Evolutionary conservation across 2,797 vertebrate genomes (phyloP), one percentile per base, ranked within the genome.

Genomic region (Galago senegalensis): DNA sequence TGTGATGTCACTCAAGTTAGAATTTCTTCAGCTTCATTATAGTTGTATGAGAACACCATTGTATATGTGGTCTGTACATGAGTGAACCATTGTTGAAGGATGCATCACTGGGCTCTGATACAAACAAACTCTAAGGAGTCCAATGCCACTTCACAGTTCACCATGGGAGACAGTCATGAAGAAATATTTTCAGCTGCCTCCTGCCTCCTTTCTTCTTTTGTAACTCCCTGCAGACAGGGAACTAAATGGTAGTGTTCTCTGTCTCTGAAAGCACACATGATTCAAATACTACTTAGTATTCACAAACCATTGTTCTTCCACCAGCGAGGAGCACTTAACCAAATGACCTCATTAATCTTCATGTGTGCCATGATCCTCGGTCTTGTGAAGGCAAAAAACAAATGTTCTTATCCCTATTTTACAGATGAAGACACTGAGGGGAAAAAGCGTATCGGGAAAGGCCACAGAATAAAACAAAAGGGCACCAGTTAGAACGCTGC

Each of bases 101-200:
- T 6, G 7, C 53, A 34, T 58, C 12, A 27, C 25, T 18, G 23
- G 27, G 37, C 9, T 60, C 25, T 67, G 13, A 56, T 3, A 67
- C 53, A 69, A 40, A 96, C 79, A 81, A 53, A 82, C 49, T 69
- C 65, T 77, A 43, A 43, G 87, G 81, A 91, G 65, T 67, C 79
- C 83, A 49, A 0, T 8, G 49, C n/a, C 65, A 34, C 67, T 84
- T 73, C 87, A 69, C 17, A 43, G 92, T 58, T 98, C 97, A 96
- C 97, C 97, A 97, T 86, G 96, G 98, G 98, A 98, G 97, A 89
- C 73, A 87, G 89, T 91, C 93, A 96, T 84, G 94, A 98, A 97
- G 87, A 94, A 93, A 93, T 89, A 90, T 76, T 93, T 93, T 77
- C 77, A 61, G 56, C 63, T 31, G 86, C 87, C 60, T 70, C 18